Conservation (phyloP, 2,113 vertebrate species). For the Planiliza haematocheilus region DNA sequence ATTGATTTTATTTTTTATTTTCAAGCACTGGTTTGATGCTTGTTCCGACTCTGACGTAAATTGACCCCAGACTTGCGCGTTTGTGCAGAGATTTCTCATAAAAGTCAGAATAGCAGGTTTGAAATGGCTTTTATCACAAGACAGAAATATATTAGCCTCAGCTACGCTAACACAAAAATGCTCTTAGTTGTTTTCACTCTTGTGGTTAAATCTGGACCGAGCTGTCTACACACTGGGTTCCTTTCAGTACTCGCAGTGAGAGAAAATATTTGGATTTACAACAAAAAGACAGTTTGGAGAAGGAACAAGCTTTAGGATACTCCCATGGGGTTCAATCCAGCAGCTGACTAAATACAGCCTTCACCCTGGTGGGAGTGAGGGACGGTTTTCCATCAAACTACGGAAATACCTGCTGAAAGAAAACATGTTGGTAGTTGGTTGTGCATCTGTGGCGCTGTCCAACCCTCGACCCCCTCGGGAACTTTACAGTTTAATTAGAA, state of each 20-base stretch:
- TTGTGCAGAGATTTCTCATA: slow-evolving; percentile 6
- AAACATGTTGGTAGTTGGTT: slow-evolving; percentile 24
- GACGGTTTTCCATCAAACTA: slow-evolving; percentile 50
- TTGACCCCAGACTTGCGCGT: neutral
- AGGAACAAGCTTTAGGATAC: slow-evolving; percentile 30
- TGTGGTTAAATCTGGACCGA: neutral
- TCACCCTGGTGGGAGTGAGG: slow-evolving; percentile 37
- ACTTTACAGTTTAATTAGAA: slow-evolving; percentile 2
- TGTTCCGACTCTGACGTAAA: slow-evolving; percentile 4
- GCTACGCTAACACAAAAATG: neutral
- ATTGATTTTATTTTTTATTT: neutral
- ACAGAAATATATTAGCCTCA: neutral
- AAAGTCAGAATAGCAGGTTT: slow-evolving; percentile 4
- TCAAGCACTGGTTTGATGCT: neutral
- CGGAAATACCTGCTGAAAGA: slow-evolving; percentile 62
- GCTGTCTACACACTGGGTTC: neutral
- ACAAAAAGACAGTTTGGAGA: slow-evolving; percentile 29
- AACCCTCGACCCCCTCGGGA: slow-evolving; percentile 1
- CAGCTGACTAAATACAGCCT: slow-evolving; percentile 72
- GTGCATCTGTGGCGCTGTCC: slow-evolving; percentile 15
- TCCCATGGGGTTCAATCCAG: slow-evolving; percentile 25
- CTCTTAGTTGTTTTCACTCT: neutral
- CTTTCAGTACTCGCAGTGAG: slow-evolving; percentile 15
- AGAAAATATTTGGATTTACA: slow-evolving; percentile 37
- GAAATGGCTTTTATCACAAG: slow-evolving; percentile 21